Percentiles rank a stretch among this genome's conserved stretches.
phyloP scores from a whole-genome alignment of 2,797 vertebrate genomes.

The Perodicticus potto region DNA sequence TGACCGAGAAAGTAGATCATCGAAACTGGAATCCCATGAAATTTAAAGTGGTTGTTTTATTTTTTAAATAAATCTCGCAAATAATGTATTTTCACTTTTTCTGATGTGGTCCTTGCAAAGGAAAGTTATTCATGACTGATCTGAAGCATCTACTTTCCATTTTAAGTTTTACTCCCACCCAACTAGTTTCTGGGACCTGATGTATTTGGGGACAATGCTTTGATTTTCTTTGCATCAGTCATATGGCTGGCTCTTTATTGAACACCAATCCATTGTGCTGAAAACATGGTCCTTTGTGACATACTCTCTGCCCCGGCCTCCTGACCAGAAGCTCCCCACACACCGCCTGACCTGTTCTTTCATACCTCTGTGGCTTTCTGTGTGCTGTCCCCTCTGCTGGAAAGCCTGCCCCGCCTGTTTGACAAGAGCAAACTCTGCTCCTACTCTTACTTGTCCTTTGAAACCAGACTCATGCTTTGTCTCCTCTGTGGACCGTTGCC shows the following conservation, averaged over 20 bases:
- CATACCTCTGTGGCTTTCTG: not conserved
- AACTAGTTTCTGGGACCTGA: not conserved
- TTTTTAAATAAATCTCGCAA: not conserved
- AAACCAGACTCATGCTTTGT: not conserved
- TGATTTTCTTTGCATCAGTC: not conserved
- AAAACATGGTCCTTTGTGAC: not conserved
- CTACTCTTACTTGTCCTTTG: not conserved
- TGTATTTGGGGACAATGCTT: not conserved
- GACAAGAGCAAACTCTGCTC: not conserved
- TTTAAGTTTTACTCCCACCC: not conserved
- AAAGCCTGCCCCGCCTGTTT: not conserved
- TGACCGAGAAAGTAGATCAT: not conserved
- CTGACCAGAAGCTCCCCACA: not conserved
- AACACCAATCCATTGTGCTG: not conserved
- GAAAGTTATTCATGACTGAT: not conserved
- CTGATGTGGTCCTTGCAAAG: slow-evolving; percentile 8
- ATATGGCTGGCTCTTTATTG: not conserved
- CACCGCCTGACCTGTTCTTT: not conserved
- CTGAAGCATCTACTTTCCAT: slow-evolving; percentile 24
- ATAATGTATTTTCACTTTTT: slow-evolving; percentile 31
- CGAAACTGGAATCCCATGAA: slow-evolving; percentile 2
- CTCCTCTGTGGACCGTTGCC: not conserved
- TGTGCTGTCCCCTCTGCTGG: not conserved
- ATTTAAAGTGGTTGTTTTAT: slow-evolving; percentile 7
- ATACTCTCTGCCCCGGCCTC: not conserved